Evolutionary conservation across 1,140 invertebrate genomes (phyloP).

Genomic region (Chrysopa pallens): DNA sequence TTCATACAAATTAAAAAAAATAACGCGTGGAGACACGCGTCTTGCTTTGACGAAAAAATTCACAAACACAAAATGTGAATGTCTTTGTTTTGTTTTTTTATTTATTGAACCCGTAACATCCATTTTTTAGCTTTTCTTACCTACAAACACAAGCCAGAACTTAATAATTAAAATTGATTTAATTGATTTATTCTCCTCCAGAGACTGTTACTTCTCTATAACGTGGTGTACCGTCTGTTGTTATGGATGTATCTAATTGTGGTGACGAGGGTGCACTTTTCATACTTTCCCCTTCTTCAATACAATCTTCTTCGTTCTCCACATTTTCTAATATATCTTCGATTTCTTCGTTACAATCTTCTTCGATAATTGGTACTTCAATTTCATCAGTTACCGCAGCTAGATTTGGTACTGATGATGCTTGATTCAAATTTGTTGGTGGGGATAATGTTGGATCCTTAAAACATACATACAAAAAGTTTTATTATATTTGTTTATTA

Average conservation of each 20-base stretch:
- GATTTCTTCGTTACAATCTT: slow-evolving; percentile 9
- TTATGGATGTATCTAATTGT: background rate
- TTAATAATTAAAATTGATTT: too few species aligned
- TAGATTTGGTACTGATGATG: background rate
- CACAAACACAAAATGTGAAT: too few species aligned
- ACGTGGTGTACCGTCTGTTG: background rate
- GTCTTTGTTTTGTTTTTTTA: too few species aligned
- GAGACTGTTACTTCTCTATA: slow-evolving; percentile 1
- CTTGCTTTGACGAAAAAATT: too few species aligned
- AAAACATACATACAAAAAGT: background rate
- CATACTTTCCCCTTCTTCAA: background rate
- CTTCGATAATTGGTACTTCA: slow-evolving; percentile 11
- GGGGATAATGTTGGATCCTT: background rate
- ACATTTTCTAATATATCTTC: background rate
- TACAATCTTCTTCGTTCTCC: background rate
- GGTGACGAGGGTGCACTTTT: slow-evolving; percentile 1
- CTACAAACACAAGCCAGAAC: too few species aligned
- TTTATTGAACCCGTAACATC: too few species aligned
- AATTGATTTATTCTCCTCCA: background rate
- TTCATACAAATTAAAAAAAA: too few species aligned
- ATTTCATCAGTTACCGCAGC: background rate
- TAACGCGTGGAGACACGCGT: too few species aligned
- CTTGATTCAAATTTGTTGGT: background rate
- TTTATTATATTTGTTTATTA: background rate
- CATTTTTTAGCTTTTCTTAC: too few species aligned